Evolutionary conservation across 2,888 invertebrate species (phyloP).

Genomic region (Lasioglossum zephyrum): DNA sequence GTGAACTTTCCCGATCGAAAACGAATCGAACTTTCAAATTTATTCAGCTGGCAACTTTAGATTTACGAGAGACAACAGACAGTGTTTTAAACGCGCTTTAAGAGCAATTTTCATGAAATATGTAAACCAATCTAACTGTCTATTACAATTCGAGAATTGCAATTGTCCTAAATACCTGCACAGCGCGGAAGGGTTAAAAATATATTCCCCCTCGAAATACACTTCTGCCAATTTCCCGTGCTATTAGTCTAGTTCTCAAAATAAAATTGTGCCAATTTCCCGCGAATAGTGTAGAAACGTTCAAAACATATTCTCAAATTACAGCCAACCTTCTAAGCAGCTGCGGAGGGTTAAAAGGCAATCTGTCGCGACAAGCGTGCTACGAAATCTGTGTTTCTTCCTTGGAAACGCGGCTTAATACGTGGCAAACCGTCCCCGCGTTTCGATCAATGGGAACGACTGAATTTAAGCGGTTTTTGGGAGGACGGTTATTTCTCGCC

Average conservation of each 20-base stretch:
- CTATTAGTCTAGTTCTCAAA: not conserved
- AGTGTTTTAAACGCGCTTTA: not conserved
- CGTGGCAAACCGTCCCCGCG: slow-evolving; percentile 29
- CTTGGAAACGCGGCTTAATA: not conserved
- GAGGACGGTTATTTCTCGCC: slow-evolving; percentile 58
- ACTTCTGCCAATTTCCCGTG: not conserved
- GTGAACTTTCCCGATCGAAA: not conserved
- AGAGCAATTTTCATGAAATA: not conserved
- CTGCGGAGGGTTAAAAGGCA: not conserved
- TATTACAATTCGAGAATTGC: not conserved
- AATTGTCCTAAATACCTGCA: not conserved
- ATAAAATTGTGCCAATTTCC: not conserved
- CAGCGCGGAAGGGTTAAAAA: not conserved
- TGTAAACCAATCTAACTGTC: not conserved
- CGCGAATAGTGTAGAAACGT: not conserved
- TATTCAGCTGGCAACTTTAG: not conserved
- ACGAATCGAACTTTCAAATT: not conserved
- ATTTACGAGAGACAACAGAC: not conserved
- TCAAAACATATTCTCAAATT: not conserved
- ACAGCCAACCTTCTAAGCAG: not conserved
- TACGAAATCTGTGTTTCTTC: not conserved
- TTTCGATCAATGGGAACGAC: slow-evolving; percentile 44
- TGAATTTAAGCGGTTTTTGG: slow-evolving; percentile 54
- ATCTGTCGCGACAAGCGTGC: not conserved
- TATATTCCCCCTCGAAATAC: not conserved